A percentile compares a stretch with the other conserved stretches of the same genome.
phyloP scores from a whole-genome alignment of 2,113 vertebrate genomes.

The Cygnus buccinator region DNA sequence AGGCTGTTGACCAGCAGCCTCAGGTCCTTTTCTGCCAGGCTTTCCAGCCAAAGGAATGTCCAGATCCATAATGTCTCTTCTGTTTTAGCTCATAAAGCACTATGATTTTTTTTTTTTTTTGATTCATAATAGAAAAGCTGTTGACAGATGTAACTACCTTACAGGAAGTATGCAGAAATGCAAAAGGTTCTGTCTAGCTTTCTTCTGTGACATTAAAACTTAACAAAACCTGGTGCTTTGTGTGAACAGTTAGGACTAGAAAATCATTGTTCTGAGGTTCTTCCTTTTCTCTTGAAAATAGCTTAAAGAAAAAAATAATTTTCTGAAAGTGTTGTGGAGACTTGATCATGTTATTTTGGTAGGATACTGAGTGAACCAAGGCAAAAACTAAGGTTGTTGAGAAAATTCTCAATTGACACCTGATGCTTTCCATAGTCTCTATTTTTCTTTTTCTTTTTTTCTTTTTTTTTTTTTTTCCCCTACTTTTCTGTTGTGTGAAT shows the following conservation, averaged over 20 bases:
- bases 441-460: no score
- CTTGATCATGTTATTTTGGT: not conserved
- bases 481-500: not conserved
- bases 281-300: not conserved
- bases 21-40: not conserved
- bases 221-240: not conserved
- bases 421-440: not conserved
- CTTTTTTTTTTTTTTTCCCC: no score
- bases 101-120: not conserved
- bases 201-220: not conserved
- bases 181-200: not conserved
- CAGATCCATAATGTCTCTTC: not conserved
- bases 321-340: not conserved
- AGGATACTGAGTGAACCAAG: not conserved
- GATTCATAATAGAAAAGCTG: not conserved
- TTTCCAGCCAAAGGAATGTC: not conserved
- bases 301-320: not conserved
- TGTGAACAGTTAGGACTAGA: not conserved
- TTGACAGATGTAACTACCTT: not conserved
- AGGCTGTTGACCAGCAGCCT: not conserved
- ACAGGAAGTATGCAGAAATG: not conserved
- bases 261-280: not conserved
- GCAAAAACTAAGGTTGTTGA: not conserved
- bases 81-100: not conserved
- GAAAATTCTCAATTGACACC: not conserved